Evolutionary conservation across 2,797 vertebrate species (phyloP), one percentile per base, ranked within the genome.

Genomic region (Tokudaia tokunoshimensis): DNA sequence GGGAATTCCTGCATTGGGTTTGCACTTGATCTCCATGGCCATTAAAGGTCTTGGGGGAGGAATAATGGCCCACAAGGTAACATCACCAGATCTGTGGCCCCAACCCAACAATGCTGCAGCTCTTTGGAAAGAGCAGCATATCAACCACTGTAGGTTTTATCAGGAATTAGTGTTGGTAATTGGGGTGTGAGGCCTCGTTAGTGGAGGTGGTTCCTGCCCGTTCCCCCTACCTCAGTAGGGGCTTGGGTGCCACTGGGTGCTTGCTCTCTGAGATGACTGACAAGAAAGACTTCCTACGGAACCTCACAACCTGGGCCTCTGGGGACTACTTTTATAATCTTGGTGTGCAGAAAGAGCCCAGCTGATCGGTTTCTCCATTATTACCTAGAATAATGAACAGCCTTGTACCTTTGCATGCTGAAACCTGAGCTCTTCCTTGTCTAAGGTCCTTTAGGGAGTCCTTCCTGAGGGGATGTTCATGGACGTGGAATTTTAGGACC

Each of bases 301-400:
- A 15, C 22, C 37, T 34, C 44, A n/a, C 7, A 52, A 13, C 84
- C 29, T 57, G 37, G 74, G 41, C 55, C 31, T 81, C 94, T 80
- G n/a, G 67, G 44, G 79, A 47, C 59, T 59, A 29, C 55, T 88
- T 91, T 89, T 82, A 57, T 91, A 86, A 74, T 88, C 52, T 31
- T 47, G 37, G 3, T 95, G 22, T 79, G 76, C 86, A 91, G 94
- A 89, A 81, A 95, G 83, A 94, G 76, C 83, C 75, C 70, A 26
- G 37, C n/a, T 24, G 88, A 76, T 81, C 86, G 41, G 70, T 75
- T 91, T 95, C 86, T 3, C 12, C 82, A 37, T 92, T 72, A 92
- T 87, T 96, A 90, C 59, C 50, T 2, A 5, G 70, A 65, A 47
- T 91, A 61, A 83, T 87, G 88, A 89, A 52, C 78, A 80, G 52